Conservation (phyloP, 2,797 vertebrate genomes). For the Spatula clypeata region DNA sequence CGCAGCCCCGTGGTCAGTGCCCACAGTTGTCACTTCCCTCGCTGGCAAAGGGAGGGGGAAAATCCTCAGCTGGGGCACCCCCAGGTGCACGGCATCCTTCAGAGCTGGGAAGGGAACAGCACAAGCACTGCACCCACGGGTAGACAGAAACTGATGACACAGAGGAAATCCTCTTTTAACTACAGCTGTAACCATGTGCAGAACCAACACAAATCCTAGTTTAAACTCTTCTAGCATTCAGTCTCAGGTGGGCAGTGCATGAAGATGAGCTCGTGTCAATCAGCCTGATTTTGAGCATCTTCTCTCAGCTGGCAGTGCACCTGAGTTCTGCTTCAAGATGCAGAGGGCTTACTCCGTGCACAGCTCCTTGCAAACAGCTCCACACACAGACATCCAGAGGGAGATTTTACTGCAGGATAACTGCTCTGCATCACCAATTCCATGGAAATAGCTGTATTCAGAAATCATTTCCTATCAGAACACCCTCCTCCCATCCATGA, state of each 20-base stretch:
- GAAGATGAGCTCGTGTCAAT: neutral
- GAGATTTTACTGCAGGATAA: neutral
- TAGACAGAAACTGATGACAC: neutral
- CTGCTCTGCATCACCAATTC: neutral
- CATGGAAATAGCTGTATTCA: neutral
- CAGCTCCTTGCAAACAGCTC: neutral
- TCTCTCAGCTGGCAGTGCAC: neutral
- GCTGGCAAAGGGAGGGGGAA: neutral
- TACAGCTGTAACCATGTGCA: neutral
- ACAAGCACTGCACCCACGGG: neutral
- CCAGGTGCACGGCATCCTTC: neutral
- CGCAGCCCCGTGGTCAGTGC: neutral
- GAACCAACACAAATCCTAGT: neutral
- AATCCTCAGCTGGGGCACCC: fast-evolving
- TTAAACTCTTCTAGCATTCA: neutral
- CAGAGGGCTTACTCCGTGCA: neutral
- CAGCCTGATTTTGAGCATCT: neutral
- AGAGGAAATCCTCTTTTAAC: neutral
- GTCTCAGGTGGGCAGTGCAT: neutral
- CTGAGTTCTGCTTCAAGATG: neutral
- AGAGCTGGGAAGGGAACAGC: neutral
- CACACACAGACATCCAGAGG: neutral
- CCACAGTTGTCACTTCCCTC: neutral
- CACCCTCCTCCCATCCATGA: neutral
- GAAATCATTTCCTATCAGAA: neutral